Evolutionary conservation across 2,888 invertebrate genomes (phyloP).

Genomic region (Syrista parreyssii): DNA sequence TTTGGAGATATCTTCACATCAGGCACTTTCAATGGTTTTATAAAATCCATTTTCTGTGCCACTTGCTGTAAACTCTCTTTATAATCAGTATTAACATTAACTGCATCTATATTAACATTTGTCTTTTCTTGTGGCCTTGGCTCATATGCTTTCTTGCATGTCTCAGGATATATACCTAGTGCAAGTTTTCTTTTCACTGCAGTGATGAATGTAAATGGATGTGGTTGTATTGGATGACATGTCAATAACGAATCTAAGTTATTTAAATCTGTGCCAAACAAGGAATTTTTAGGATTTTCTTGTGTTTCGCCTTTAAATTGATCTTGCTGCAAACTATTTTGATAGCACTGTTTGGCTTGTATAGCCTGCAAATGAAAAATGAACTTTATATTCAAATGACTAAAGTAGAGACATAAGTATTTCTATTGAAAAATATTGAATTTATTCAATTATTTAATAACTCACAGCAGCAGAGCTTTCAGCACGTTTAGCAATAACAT

Average conservation of each 20-base stretch:
- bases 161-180: conserved; percentile 42
- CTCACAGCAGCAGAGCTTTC: conserved; percentile 51
- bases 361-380: conserved; percentile 30
- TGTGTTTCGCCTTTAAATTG: conserved; percentile 27
- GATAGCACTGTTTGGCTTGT: conserved; percentile 34
- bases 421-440: neutral
- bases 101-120: conserved; percentile 13
- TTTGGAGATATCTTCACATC: conserved; percentile 62
- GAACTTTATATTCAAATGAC: neutral
- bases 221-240: conserved; percentile 62
- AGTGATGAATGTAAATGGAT: conserved; percentile 73
- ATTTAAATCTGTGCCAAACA: conserved; percentile 15
- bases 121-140: conserved; percentile 20
- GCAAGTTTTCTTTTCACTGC: conserved; percentile 71
- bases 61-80: conserved; percentile 32
- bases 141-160: conserved; percentile 40
- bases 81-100: conserved; percentile 13
- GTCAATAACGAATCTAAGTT: conserved; percentile 33
- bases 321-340: conserved; percentile 34
- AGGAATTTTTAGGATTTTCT: conserved; percentile 27
- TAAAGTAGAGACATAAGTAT: conserved; percentile 2
- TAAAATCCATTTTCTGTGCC: conserved; percentile 53
- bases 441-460: conserved; percentile 10
- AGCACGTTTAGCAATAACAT: conserved; percentile 45
- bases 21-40: conserved; percentile 59